These are phyloP conservation scores for Miltochrista miniata DNA, from an alignment of 2,888 invertebrate species.

Conservation along the genomic window DNA sequence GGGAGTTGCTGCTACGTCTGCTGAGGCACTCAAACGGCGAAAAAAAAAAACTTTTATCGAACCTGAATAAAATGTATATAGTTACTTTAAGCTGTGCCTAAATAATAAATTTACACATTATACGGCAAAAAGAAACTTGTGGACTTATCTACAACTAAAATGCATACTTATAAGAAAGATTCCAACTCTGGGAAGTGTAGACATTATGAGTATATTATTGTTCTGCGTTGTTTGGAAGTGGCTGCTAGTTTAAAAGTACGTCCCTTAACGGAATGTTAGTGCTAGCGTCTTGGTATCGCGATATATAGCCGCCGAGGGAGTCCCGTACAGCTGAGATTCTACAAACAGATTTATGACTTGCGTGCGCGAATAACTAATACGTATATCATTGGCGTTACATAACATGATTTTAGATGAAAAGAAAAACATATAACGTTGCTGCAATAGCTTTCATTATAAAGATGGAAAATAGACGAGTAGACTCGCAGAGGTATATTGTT, in stretches of 20 bases:
- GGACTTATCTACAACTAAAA: too few species aligned
- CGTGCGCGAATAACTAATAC: conserved; percentile 64
- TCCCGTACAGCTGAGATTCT: conserved; percentile 68
- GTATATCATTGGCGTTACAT: conserved; percentile 9
- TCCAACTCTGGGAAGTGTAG: background rate
- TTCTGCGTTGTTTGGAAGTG: conserved; percentile 2
- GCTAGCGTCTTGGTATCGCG: conserved; percentile 60
- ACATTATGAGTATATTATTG: conserved; percentile 5
- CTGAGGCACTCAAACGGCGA: too few species aligned
- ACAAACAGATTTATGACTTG: conserved; percentile 74
- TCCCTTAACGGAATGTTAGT: conserved; percentile 47
- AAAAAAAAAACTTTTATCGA: too few species aligned
- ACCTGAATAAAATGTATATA: too few species aligned
- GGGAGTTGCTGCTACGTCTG: too few species aligned
- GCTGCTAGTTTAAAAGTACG: conserved; percentile 41
- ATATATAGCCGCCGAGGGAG: conserved; percentile 79
- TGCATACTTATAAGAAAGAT: background rate
- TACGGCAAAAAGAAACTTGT: too few species aligned
- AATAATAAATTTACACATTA: too few species aligned
- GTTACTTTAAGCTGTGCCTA: too few species aligned
- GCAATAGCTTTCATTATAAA: too few species aligned
- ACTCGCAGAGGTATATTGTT: too few species aligned
- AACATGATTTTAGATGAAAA: background rate
- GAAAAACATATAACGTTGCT: too few species aligned
- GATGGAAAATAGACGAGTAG: too few species aligned